Base-by-base conservation (phyloP, 2,797 vertebrate species). In the Pseudochirops corinnae region DNA sequence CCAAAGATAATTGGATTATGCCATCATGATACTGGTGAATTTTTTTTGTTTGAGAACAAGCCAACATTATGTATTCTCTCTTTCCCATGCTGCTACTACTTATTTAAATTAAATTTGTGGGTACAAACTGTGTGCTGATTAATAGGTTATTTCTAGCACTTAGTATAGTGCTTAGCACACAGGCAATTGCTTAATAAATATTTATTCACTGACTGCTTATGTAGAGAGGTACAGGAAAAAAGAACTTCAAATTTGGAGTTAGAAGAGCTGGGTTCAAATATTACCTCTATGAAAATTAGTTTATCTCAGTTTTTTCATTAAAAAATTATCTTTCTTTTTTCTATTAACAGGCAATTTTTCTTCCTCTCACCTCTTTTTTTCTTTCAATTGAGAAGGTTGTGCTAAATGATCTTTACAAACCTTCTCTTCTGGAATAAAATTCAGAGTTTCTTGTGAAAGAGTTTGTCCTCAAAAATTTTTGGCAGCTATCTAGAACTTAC, bases 1-100 rank as follows among this genome's bases (percentile, higher is more conserved):
- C 56, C 28, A 62, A 58, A 67, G 93, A 53, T 92, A 90, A 82
- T 92, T 87, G 50, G 56, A 50, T 93, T 93, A 94, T 93, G 90
- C 90, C 50, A 55, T 91, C 13, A 16, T 91, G 96, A 53, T 55
- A 90, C 13, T 92, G 9, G n/a, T 93, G 91, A 92, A 39, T 94
- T n/a, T 93, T 56, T 13, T 93, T 50, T 92, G 31, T 93, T 56
- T 24, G 4, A 91, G 31, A 91, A 46, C n/a, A 39, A 82, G 2
- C 74, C 21, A 82, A 82, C 18, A 26, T 82, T 9, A 24, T 24
- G 21, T 82, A 46, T 82, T 82, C 18, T 33, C 60, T 33, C 29
- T 82, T 74, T 74, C 33, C 18, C 74, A 82, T 82, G 21, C 18
- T n/a, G 10, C 7, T 46, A 74, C 13, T n/a, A n/a, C 16, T 74